A percentile compares a stretch with the other conserved stretches of the same genome.
Evolutionary conservation across 2,113 vertebrate genomes (phyloP).

Genomic region (Halichoerus grypus): DNA sequence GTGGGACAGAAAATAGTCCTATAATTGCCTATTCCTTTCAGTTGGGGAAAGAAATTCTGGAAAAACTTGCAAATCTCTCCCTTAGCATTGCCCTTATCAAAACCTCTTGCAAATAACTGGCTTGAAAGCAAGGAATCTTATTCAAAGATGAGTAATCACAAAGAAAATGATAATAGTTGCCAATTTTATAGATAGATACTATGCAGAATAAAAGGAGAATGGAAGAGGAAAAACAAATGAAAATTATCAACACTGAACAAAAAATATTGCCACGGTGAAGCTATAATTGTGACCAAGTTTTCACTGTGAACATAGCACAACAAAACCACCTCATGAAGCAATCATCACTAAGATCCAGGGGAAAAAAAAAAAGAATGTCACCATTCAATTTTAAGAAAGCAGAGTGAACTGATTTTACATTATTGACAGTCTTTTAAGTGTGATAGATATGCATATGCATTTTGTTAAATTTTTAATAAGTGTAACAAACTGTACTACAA

Average conservation of each 20-base stretch:
- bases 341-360: too few relatives aligned
- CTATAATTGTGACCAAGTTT: background rate
- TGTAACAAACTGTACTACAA: conserved; percentile 62
- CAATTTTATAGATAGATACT: background rate
- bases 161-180: background rate
- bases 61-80: background rate
- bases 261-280: background rate
- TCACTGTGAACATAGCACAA: background rate
- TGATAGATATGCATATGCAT: conserved; percentile 26
- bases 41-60: background rate
- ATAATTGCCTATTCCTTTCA: background rate
- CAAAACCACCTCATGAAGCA: background rate
- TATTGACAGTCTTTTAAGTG: conserved; percentile 13
- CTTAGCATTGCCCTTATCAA: background rate
- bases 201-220: background rate
- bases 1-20: background rate
- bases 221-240: background rate
- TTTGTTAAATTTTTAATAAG: conserved; percentile 77
- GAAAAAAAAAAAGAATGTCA: conserved; percentile 1
- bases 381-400: conserved; percentile 47
- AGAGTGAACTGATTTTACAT: conserved; percentile 47
- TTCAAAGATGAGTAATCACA: background rate
- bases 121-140: background rate
- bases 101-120: background rate
- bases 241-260: background rate